phyloP scores from a whole-genome alignment of 2,113 vertebrate species.

The Zonotrichia leucophrys region DNA sequence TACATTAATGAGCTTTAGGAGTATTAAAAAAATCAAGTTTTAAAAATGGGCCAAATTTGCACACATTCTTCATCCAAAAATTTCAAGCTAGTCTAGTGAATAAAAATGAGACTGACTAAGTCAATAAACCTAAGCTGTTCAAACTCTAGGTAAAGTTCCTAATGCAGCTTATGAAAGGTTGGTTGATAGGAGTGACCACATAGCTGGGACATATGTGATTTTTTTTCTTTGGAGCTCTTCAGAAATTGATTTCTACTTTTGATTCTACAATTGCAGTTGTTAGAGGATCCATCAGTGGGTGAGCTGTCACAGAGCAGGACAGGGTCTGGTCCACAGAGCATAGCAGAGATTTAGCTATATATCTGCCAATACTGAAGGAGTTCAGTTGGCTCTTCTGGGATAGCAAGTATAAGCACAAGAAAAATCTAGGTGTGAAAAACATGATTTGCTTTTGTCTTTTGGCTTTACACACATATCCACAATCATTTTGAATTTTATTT shows the following conservation, averaged over 20 bases:
- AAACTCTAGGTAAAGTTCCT: background rate
- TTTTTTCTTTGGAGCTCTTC: background rate
- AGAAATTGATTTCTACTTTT: slow-evolving; percentile 7
- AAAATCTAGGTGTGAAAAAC: background rate
- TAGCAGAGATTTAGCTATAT: background rate
- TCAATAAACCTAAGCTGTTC: background rate
- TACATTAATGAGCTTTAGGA: background rate
- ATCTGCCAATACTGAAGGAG: background rate
- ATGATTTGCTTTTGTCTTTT: background rate
- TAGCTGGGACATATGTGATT: background rate
- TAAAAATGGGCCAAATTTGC: background rate
- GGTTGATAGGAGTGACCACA: background rate
- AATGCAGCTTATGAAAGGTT: background rate
- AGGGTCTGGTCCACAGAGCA: background rate
- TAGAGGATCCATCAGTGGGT: background rate
- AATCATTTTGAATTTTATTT: background rate
- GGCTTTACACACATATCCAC: background rate
- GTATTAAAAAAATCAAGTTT: background rate
- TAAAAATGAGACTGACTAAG: background rate
- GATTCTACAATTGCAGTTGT: background rate
- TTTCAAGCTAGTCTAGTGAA: background rate
- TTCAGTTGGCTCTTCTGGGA: background rate
- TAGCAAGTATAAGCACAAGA: background rate
- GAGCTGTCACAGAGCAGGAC: background rate
- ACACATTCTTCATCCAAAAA: background rate